Evolutionary conservation across 2,888 invertebrate genomes (phyloP), one percentile per base, ranked within the genome.

Genomic region (Trachelus troglodyta): DNA sequence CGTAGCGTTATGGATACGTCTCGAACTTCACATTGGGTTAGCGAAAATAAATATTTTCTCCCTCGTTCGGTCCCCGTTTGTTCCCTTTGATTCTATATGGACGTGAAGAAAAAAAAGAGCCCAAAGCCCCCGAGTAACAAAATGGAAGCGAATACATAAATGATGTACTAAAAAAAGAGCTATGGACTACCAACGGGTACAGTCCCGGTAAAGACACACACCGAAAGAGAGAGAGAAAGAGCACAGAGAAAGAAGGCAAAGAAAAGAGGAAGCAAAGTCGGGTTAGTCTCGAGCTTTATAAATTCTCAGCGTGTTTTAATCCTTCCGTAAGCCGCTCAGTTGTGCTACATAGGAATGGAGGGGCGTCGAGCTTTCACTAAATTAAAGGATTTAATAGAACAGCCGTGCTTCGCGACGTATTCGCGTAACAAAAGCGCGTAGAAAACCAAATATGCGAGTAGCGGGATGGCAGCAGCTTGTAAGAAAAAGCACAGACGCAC

Each of bases 271-370:
- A 71, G 71, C 1, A 30, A 34, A 0, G 34, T 35, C 30, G 69
- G 31, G 34, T 69, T 74, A 34, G 74, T 12, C 76, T 73, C 75
- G 40, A 79, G 81, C 81, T 84, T 82, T 85, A 83, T 83, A 83
- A 87, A 87, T 87, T 81, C 79, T 76, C 71, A 74, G 75, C 74
- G 82, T 80, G 80, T 84, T 82, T 85, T 87, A 83, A 87, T 86
- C 81, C 81, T 69, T 71, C 2, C 37, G 75, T 82, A 84, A 85
- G 82, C 83, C 81, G 79, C 79, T 77, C 81, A 79, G 78, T 81
- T 80, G 81, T 82, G 82, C 77, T 76, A 76, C 40, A 9, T 23
- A 23, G 40, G 12, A 4, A 40, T 40, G 40, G 40, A 4, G 15
- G 37, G 37, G 1, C 4, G 12, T 4, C 1, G 77, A 75, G 81